Evolutionary conservation across 1,140 invertebrate species (phyloP).

Genomic region (Zaprionus ghesquierei): DNA sequence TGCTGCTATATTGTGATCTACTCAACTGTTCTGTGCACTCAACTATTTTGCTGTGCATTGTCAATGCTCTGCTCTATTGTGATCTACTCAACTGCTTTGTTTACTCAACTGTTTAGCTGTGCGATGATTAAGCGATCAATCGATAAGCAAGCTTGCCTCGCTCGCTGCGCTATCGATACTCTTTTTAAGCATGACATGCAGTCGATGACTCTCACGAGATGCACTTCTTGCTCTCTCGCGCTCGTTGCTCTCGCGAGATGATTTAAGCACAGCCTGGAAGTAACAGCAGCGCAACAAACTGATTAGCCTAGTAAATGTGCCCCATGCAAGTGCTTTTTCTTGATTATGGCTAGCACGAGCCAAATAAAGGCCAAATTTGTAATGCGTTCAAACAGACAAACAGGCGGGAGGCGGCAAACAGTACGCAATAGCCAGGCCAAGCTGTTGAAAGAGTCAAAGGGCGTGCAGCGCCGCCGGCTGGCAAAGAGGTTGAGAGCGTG

Average conservation of each 20-base stretch:
- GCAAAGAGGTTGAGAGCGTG: neutral
- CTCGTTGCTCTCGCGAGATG: too few relatives aligned
- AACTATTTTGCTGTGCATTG: neutral
- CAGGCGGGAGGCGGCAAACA: neutral
- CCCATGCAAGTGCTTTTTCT: slow-evolving; percentile 18
- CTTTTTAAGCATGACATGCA: neutral
- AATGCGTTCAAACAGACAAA: slow-evolving; percentile 46
- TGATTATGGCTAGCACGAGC: slow-evolving; percentile 38
- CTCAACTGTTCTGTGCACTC: neutral
- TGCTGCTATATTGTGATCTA: neutral
- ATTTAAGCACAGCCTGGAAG: too few relatives aligned
- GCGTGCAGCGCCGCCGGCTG: neutral
- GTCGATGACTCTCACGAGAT: neutral
- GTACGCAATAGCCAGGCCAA: slow-evolving; percentile 11
- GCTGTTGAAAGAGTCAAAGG: slow-evolving; percentile 24
- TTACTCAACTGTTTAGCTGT: neutral
- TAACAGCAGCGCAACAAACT: neutral
- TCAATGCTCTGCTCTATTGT: neutral
- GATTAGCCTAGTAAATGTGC: slow-evolving; percentile 17
- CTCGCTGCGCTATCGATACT: neutral
- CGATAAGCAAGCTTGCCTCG: neutral
- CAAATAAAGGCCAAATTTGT: slow-evolving; percentile 44
- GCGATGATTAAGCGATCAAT: neutral
- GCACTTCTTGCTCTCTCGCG: too few relatives aligned
- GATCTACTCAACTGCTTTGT: neutral